Evolutionary conservation across 2,888 invertebrate species (phyloP).

Genomic region (Drosophila lutescens): DNA sequence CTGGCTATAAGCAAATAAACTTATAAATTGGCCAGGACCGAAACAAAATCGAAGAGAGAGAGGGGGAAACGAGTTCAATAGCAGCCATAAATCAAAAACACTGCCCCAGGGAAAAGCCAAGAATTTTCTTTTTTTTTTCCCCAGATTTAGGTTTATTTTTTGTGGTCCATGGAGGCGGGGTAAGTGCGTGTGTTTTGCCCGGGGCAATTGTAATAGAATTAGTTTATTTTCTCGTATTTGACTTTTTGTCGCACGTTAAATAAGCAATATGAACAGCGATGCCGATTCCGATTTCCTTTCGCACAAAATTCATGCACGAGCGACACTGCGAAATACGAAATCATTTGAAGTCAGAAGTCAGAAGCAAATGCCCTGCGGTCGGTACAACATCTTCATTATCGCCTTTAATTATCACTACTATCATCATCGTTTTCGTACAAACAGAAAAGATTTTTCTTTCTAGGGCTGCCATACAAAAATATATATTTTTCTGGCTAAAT

Average conservation of each 20-base stretch:
- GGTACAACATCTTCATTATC: conserved; percentile 27
- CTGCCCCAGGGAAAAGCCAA: conserved; percentile 18
- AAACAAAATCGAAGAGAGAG: conserved; percentile 22
- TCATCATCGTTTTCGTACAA: conserved; percentile 46
- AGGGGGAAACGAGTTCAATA: conserved; percentile 59
- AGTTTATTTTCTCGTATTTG: conserved; percentile 72
- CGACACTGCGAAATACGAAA: conserved; percentile 57
- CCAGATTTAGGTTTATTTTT: not conserved
- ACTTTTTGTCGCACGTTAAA: conserved; percentile 60
- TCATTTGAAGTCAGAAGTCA: conserved; percentile 52
- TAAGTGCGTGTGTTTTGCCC: conserved; percentile 24
- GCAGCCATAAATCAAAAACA: conserved; percentile 76
- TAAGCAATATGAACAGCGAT: conserved; percentile 19
- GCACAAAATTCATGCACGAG: conserved; percentile 67
- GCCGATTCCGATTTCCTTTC: not conserved
- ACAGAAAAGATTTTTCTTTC: conserved; percentile 40
- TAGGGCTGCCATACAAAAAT: too few relatives aligned
- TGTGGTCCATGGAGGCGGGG: not conserved
- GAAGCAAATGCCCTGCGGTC: conserved; percentile 50
- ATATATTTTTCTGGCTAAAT: conserved; percentile 50
- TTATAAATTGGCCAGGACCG: conserved; percentile 68
- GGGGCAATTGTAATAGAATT: conserved; percentile 66
- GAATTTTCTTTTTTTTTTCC: conserved; percentile 7
- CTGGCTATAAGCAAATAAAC: conserved; percentile 71
- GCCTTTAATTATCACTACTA: conserved; percentile 38